Conservation (phyloP, 2,113 vertebrate species). For the Otocyon megalotis region DNA sequence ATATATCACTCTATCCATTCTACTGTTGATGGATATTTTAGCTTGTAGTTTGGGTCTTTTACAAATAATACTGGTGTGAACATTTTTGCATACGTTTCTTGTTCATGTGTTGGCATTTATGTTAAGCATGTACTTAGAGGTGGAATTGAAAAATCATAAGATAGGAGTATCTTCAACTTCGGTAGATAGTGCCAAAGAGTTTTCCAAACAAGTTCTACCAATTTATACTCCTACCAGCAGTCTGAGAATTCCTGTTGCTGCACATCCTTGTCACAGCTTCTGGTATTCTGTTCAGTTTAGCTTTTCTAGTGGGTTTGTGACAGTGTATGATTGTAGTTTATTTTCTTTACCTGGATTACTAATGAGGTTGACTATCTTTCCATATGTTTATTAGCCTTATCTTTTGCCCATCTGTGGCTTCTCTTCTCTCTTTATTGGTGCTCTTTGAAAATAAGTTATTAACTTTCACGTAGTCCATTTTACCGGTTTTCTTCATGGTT, state of each 20-base stretch:
- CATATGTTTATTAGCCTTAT: neutral
- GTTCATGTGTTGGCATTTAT: conserved; percentile 1
- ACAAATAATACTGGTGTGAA: neutral
- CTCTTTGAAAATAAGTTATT: conserved; percentile 49
- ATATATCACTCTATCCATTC: neutral
- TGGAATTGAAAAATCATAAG: neutral
- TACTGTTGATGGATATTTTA: neutral
- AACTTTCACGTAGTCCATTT: conserved; percentile 4
- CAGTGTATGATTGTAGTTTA: neutral
- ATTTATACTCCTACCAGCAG: neutral
- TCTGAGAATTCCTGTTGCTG: neutral
- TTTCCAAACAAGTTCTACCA: conserved; percentile 7
- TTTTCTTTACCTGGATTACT: neutral
- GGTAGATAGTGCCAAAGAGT: neutral
- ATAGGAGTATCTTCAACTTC: neutral
- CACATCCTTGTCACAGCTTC: neutral
- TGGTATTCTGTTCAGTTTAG: neutral
- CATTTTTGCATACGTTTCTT: conserved; percentile 22
- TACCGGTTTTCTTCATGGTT: neutral
- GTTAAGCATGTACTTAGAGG: neutral
- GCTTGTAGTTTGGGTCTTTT: neutral
- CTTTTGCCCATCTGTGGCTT: neutral
- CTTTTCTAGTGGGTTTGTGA: neutral
- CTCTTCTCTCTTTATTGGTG: neutral
- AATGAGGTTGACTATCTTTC: neutral